phyloP scores from a whole-genome alignment of 2,797 vertebrate species.

The Sebastiscus tertius region DNA sequence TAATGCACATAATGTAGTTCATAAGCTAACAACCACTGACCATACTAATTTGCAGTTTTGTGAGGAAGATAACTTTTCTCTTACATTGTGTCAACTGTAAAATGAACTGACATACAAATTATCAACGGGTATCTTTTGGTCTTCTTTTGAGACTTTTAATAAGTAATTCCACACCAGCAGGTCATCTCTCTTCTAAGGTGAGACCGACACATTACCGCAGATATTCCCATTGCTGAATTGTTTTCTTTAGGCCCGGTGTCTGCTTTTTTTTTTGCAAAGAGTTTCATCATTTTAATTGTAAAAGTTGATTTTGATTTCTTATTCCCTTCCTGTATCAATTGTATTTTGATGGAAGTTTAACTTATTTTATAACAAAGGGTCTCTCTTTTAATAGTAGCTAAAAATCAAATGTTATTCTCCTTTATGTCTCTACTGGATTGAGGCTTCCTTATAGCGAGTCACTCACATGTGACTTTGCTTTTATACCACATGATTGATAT shows the following conservation, averaged over 20 bases:
- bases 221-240: background rate
- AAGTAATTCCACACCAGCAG: background rate
- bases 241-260: background rate
- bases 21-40: background rate
- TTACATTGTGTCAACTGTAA: background rate
- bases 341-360: constrained; percentile 26
- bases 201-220: background rate
- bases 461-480: background rate
- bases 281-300: background rate
- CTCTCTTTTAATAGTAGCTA: constrained; percentile 17
- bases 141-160: background rate
- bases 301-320: background rate
- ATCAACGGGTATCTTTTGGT: background rate
- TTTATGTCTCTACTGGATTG: background rate
- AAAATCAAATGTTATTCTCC: background rate
- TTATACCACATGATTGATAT: background rate
- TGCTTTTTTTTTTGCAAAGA: background rate
- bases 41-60: background rate
- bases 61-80: background rate
- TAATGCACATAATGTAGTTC: background rate
- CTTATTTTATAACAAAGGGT: constrained; percentile 50
- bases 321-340: background rate
- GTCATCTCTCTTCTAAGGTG: background rate
- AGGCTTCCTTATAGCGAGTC: background rate
- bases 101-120: background rate